Conservation (phyloP, 2,888 invertebrate species). For the Epinotia ramella region DNA sequence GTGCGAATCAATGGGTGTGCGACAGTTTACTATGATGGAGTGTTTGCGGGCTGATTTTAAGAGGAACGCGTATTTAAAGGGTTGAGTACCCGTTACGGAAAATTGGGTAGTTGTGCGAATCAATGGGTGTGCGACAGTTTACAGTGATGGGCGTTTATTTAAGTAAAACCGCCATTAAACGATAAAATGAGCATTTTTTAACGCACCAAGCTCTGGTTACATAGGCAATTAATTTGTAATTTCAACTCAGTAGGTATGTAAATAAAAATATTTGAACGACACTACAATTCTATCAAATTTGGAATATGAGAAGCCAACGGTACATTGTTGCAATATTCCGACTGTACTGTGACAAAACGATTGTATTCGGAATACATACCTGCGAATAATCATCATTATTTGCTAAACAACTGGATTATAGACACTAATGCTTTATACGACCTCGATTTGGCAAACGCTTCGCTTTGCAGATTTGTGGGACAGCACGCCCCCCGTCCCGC, state of each 20-base stretch:
- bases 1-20: conserved; percentile 6
- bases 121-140: conserved; percentile 9
- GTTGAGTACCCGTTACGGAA: too few relatives aligned
- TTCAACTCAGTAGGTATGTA: too few relatives aligned
- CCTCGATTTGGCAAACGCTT: neutral
- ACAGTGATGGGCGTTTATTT: neutral
- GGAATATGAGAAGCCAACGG: too few relatives aligned
- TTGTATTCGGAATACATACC: too few relatives aligned
- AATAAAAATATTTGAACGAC: too few relatives aligned
- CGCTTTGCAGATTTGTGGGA: neutral
- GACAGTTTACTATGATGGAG: conserved; percentile 17
- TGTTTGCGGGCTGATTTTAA: too few relatives aligned
- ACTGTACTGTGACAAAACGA: too few relatives aligned
- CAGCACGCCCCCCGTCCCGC: neutral
- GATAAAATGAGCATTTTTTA: neutral
- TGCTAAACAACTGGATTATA: neutral
- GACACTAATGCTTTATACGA: neutral
- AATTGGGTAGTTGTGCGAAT: conserved; percentile 18
- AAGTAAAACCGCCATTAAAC: too few relatives aligned
- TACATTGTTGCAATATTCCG: too few relatives aligned
- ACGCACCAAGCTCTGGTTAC: neutral
- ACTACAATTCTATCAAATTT: too few relatives aligned
- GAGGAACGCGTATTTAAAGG: neutral
- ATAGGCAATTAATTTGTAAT: neutral
- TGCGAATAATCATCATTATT: neutral